These are phyloP conservation scores for cat (Felis catus) DNA, from an alignment of 2,113 vertebrate species.

Conservation along the genomic window F.catus_Fca126_mat1.0 CM031424.1:47458001-47458500, in stretches of 20 bases:
- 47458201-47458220: background rate
- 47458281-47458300: background rate
- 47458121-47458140: background rate
- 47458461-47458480: background rate
- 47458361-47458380: background rate
- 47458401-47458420: background rate
- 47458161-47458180: background rate
- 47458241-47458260: background rate
- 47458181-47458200: accelerated
- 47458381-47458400: background rate
- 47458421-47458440: background rate
- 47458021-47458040: background rate
- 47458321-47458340: background rate
- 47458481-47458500: background rate
- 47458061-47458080: background rate
- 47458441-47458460: background rate
- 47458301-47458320: background rate
- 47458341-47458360: background rate
- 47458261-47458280: background rate
- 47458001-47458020: background rate
- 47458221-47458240: background rate
- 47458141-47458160: background rate
- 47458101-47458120: background rate
- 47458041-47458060: background rate
- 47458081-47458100: background rate